Percentiles rank a stretch among this genome's conserved stretches.
phyloP scores from a whole-genome alignment of 2,888 invertebrate genomes.

The Metalampra italica region DNA sequence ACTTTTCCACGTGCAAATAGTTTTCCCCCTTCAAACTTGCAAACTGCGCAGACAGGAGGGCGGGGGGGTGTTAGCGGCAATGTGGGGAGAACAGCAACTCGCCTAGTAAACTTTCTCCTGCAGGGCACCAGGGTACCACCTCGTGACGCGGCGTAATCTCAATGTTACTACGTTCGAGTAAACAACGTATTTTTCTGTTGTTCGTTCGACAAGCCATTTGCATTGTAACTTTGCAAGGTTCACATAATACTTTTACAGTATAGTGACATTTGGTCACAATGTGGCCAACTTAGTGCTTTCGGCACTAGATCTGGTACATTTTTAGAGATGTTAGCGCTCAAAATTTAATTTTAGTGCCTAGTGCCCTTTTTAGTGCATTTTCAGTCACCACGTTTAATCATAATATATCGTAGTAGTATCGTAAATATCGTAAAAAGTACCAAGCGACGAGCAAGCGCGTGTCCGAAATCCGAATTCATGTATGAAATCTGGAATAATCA shows the following conservation, averaged over 20 bases:
- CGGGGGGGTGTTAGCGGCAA: conserved; percentile 7
- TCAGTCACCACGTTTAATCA: too few species aligned
- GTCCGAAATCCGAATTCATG: too few species aligned
- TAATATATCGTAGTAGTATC: too few species aligned
- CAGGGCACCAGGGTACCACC: conserved; percentile 52
- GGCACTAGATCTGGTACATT: too few species aligned
- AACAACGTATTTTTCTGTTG: background rate
- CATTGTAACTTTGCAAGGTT: background rate
- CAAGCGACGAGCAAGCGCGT: too few species aligned
- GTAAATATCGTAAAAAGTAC: too few species aligned
- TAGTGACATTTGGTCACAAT: background rate
- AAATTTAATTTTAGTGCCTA: too few species aligned
- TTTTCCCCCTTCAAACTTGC: conserved; percentile 38
- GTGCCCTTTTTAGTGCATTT: too few species aligned
- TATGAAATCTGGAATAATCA: too few species aligned
- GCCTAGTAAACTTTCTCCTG: conserved; percentile 50
- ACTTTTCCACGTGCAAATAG: conserved; percentile 32
- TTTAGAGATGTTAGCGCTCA: too few species aligned
- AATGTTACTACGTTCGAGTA: conserved; percentile 26
- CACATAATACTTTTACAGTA: too few species aligned
- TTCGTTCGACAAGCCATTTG: background rate
- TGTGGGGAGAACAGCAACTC: background rate
- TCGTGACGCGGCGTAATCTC: conserved; percentile 57
- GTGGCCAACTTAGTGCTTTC: too few species aligned
- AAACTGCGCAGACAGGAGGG: conserved; percentile 46